A percentile compares a stretch with the other conserved stretches of the same genome.
These are phyloP conservation scores for Lophura nycthemera DNA, from an alignment of 2,113 vertebrate genomes.

Conservation along the genomic window DNA sequence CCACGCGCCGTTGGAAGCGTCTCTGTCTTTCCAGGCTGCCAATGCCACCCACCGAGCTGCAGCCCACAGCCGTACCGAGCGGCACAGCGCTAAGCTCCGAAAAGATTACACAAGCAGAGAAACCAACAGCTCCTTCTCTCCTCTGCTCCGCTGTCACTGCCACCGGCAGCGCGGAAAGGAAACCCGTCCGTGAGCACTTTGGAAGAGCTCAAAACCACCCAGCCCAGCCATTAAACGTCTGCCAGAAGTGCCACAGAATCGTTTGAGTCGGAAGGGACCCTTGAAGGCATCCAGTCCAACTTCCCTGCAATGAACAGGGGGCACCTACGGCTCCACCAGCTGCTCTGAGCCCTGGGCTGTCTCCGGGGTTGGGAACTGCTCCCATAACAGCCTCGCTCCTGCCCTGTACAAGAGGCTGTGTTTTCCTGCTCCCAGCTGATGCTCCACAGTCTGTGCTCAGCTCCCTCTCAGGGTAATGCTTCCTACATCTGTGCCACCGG, in stretches of 20 bases:
- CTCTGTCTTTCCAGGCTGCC: neutral
- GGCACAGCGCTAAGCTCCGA: fast-evolving
- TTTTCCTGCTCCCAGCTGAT: neutral
- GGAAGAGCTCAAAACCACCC: neutral
- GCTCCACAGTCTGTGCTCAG: neutral
- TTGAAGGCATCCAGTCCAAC: too few species aligned
- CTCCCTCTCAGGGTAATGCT: neutral
- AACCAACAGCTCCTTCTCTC: too few species aligned
- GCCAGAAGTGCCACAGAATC: neutral
- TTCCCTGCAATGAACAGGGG: too few species aligned
- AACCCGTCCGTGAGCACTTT: fast-evolving
- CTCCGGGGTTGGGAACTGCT: neutral
- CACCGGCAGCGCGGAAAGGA: too few species aligned
- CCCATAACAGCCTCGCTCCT: neutral
- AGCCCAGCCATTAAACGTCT: fast-evolving
- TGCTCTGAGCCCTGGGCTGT: neutral
- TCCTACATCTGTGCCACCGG: neutral
- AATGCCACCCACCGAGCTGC: neutral
- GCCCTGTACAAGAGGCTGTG: neutral
- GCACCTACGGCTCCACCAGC: too few species aligned
- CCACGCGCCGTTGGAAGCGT: neutral
- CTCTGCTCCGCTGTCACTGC: fast-evolving
- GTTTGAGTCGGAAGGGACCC: too few species aligned
- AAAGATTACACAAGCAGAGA: neutral
- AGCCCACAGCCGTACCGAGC: neutral